Base-by-base conservation (phyloP, 2,888 invertebrate genomes). In the Abrostola triplasia region DNA sequence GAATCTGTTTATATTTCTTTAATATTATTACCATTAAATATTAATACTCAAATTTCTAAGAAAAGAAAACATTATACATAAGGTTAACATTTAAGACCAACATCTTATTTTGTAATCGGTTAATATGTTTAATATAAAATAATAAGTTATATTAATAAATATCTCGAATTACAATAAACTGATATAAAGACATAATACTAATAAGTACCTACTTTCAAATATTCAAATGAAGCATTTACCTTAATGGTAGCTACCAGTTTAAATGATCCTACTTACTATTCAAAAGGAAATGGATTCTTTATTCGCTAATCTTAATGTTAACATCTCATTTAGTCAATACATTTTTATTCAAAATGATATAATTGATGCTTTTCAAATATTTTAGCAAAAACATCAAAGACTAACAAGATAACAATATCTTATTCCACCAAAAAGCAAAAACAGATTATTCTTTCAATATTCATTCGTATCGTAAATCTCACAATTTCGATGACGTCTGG, bases 281-380 rank as follows among this genome's bases (percentile, higher is more conserved):
- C 67, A 53, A 42, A 6, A 13, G 11, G 35, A 55, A 48, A 64
- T 49, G 36, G 57, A 59, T 64, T 58, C 64, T 75, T 64, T 68
- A 70, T 63, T 60, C 53, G 51, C 51, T 70, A 61, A 73, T 67
- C 59, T 66, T 52, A 62, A 64, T 76, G 55, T 61, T 61, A 54
- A 64, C 66, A 62, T 66, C 63, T 57, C 59, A 60, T 62, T 68
- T 58, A 51, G 35, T 48, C 10, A 53, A 53, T 42, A 58, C 49
- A 24, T 58, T 73, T 36, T 59, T 62, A 67, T 71, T 57, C 49
- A 64, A 64, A 59, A 56, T 53, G 47, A 64, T 50, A 61, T 54
- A 62, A 69, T 62, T 36, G 7, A 54, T 44, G 12, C 9, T 58
- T 72, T 44, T 55, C n/a, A 57, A 51, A 58, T 13, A 52, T 56